Base-by-base conservation (phyloP, 1,140 invertebrate species). In the Zelostemma sp. region DNA sequence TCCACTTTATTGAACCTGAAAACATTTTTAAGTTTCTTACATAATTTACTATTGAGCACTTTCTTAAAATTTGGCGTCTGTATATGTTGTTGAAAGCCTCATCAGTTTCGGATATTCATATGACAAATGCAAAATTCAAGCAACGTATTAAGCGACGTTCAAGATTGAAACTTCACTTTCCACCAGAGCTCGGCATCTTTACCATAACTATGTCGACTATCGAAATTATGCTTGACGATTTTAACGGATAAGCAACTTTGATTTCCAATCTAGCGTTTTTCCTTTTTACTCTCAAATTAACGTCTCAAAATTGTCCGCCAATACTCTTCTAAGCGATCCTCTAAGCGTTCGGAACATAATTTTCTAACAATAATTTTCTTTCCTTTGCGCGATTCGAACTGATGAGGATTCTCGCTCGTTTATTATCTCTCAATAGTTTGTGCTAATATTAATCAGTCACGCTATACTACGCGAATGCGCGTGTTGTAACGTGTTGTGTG, bases 211-310 rank as follows among this genome's bases (percentile, higher is more conserved):
- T 72, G 65, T 59, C 17, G 49, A 48, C 68, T 68, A 76, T 77
- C 66, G 66, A 78, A 68, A 79, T 72, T 66, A 60, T 55, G 72
- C 62, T 75, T 77, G 73, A 75, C 62, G 75, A 75, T 77, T 75
- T 75, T 63, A 77, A 75, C 73, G 65, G 59, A 55, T 56, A 65
- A 68, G 59, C 41, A 59, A 33, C 41, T 72, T 63, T 78, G 68
- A 75, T n/a, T 70, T 77, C 72, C 47, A 66, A 54, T 64, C 40
- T 65, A 74, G 71, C 21, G 55, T 56, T 48, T 55, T 60, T 61
- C 21, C 54, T 43, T 14, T 63, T 51, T 62, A 18, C 58, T 47
- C 9, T 63, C 21, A 38, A 57, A 33, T 49, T 18, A 43, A 43
- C 5, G 6, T 14, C 17, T 43, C 17, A 43, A 43, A 4, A 8